Base-by-base conservation (phyloP, 2,888 invertebrate genomes). In the Tethea ocularis region DNA sequence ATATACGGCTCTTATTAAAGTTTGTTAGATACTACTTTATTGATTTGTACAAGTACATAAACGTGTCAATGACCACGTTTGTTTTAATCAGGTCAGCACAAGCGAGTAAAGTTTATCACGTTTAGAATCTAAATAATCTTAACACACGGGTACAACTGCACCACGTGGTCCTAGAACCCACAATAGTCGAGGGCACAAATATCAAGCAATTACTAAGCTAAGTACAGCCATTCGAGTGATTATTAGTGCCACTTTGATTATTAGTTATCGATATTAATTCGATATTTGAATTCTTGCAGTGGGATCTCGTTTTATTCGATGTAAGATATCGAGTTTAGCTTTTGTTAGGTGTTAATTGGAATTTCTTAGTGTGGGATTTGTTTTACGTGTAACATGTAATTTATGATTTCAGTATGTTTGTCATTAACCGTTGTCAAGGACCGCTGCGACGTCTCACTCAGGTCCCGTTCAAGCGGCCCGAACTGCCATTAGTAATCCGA, bases 191-290 rank as follows among this genome's bases (percentile, higher is more conserved):
- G 20, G 20, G 20, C 17, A 46, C 46, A 46, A 46, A 46, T 46
- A 41, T 41, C 41, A 41, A 41, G 46, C 46, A 46, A 46, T 46
- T 46, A 46, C 46, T 46, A 20, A 17, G 17, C 46, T 46, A 46
- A 46, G 46, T 46, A 46, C 20, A 46, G 10, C 46, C 46, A 20
- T 46, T 46, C 46, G 46, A 46, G 20, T 46, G 10, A 46, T 46
- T 20, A 46, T 46, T 46, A 46, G 20, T 46, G 20, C n/a, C 10
- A 46, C 8, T 20, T 46, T 20, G 46, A 41, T 41, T 66, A 60
- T 61, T 66, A 57, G 61, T 57, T 66, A 66, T 65, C 58, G 62
- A 61, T 67, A 68, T 59, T 61, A 64, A 67, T 61, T 58, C 56
- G 15, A 53, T 61, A 56, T 57, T 41, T 23, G 55, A 17, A 41